These are phyloP conservation scores for Prionace glauca DNA, from an alignment of 2,797 vertebrate genomes.

Conservation along the genomic window DNA sequence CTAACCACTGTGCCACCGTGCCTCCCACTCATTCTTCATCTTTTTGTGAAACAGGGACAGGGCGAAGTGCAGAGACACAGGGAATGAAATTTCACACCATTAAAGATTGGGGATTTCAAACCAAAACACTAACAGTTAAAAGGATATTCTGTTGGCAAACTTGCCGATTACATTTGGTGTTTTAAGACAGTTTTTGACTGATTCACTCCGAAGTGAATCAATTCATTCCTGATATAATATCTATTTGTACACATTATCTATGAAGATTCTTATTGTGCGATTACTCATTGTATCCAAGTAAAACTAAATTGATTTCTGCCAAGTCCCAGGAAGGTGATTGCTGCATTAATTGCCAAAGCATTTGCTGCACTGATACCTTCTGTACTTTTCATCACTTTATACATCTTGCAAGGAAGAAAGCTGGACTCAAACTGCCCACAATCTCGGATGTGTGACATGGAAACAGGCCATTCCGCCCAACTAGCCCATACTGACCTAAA, in stretches of 20 bases:
- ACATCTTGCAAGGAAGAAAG: neutral
- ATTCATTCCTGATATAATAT: neutral
- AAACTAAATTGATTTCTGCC: neutral
- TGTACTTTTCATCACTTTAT: neutral
- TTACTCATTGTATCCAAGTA: neutral
- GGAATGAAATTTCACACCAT: neutral
- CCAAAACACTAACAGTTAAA: neutral
- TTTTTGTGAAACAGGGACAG: neutral
- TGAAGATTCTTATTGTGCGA: neutral
- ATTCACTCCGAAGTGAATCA: neutral
- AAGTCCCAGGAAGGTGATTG: neutral
- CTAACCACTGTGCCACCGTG: neutral
- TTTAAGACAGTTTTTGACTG: neutral
- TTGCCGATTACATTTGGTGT: neutral
- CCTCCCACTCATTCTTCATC: neutral
- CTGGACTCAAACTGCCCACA: neutral
- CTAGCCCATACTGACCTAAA: too few species aligned
- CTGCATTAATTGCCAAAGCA: neutral
- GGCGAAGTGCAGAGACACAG: neutral
- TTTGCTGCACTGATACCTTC: neutral
- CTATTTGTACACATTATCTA: neutral
- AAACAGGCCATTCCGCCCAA: too few species aligned
- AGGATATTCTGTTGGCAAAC: neutral
- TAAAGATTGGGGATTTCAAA: neutral
- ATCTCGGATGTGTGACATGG: too few species aligned